phyloP scores from a whole-genome alignment of 2,113 vertebrate species.

The Engraulis encrasicolus region DNA sequence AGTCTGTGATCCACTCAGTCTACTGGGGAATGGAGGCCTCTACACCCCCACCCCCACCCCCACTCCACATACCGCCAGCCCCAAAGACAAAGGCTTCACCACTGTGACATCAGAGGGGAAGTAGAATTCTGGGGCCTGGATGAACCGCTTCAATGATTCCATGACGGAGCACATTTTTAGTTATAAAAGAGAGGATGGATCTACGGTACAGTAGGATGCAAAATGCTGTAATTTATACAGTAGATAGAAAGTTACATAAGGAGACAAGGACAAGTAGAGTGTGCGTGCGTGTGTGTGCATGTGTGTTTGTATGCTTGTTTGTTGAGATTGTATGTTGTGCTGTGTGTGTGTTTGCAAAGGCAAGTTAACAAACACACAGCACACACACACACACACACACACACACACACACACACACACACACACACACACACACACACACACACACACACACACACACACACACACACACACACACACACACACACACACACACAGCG shows the following conservation, averaged over 20 bases:
- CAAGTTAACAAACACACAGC: too few species aligned
- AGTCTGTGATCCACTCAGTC: constrained; percentile 54
- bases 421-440: not conserved
- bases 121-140: not conserved
- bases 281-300: not conserved
- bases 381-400: too few species aligned
- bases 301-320: not conserved
- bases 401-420: not conserved
- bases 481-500: not conserved
- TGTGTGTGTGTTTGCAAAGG: not conserved
- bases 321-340: not conserved
- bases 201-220: not conserved
- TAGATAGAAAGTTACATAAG: not conserved
- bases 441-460: too few species aligned
- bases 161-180: not conserved
- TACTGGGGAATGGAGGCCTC: constrained; percentile 48
- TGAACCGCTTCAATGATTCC: not conserved
- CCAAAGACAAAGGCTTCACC: not conserved
- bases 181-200: not conserved
- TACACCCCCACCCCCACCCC: constrained; percentile 45
- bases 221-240: too few species aligned
- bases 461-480: not conserved
- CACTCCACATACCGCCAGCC: constrained; percentile 39
- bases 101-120: constrained; percentile 7
- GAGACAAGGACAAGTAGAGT: not conserved